Percentiles rank a stretch among this genome's conserved stretches.
Conservation (phyloP, 1,140 invertebrate genomes). For the Bradysia coprophila region DNA sequence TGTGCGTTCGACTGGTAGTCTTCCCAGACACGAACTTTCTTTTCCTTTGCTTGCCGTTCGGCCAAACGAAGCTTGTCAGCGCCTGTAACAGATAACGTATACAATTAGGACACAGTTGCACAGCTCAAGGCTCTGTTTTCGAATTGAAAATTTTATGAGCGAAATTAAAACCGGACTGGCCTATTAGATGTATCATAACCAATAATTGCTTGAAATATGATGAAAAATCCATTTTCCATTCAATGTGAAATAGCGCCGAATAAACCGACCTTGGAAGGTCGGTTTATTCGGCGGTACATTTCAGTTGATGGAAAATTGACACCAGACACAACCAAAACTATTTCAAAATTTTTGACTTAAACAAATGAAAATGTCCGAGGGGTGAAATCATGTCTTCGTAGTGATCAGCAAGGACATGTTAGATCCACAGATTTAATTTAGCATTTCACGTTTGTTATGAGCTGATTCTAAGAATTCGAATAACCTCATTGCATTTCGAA, state of each 20-base stretch:
- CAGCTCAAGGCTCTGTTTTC: too few relatives aligned
- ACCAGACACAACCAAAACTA: too few relatives aligned
- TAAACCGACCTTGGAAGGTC: too few relatives aligned
- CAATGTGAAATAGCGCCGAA: not conserved
- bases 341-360: slow-evolving; percentile 1
- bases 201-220: too few relatives aligned
- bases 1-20: slow-evolving; percentile 51
- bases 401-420: slow-evolving; percentile 5
- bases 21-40: slow-evolving; percentile 73
- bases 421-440: slow-evolving; percentile 6
- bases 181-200: too few relatives aligned
- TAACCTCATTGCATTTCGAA: too few relatives aligned
- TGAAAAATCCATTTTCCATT: slow-evolving; percentile 2
- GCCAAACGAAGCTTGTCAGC: slow-evolving; percentile 67
- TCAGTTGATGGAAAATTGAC: too few relatives aligned
- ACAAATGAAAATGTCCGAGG: slow-evolving; percentile 13
- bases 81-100: slow-evolving; percentile 26
- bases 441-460: too few relatives aligned
- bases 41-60: slow-evolving; percentile 77
- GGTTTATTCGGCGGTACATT: too few relatives aligned
- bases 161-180: too few relatives aligned
- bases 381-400: slow-evolving; percentile 20
- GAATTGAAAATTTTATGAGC: too few relatives aligned
- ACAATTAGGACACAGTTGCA: not conserved
- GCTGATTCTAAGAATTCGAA: too few relatives aligned